These are phyloP conservation scores for Heterodera schachtii DNA, from an alignment of 1,140 invertebrate species.

Conservation along the genomic window DNA sequence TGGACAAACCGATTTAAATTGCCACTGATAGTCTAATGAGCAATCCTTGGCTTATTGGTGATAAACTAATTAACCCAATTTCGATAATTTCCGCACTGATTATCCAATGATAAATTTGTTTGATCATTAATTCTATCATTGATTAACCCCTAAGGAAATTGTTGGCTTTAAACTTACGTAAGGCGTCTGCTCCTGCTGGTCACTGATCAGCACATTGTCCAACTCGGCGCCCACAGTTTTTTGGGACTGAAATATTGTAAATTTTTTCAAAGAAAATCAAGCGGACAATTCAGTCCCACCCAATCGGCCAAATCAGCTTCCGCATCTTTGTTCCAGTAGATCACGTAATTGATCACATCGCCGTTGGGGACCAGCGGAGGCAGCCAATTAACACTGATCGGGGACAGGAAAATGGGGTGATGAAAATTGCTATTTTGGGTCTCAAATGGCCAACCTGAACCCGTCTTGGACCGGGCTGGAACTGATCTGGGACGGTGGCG, in stretches of 20 bases:
- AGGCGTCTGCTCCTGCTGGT: conserved; percentile 63
- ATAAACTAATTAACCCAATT: no score
- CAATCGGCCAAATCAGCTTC: conserved; percentile 57
- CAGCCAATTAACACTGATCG: conserved; percentile 57
- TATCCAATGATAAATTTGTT: no score
- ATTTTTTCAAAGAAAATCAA: neutral
- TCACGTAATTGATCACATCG: conserved; percentile 53
- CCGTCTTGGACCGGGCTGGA: conserved; percentile 56
- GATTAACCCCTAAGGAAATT: no score
- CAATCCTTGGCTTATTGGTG: no score
- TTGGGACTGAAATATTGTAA: conserved; percentile 31
- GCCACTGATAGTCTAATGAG: no score
- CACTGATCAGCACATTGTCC: conserved; percentile 43
- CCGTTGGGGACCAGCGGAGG: conserved; percentile 61
- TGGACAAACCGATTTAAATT: no score
- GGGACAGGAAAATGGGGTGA: no score
- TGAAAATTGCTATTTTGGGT: neutral
- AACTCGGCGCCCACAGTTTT: conserved; percentile 54
- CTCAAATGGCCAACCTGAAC: conserved; percentile 12
- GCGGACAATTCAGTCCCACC: conserved; percentile 20
- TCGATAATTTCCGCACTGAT: no score
- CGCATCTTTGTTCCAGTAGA: conserved; percentile 64
- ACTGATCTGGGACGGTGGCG: conserved; percentile 53
- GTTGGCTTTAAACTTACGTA: conserved; percentile 32
- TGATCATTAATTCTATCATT: no score